phyloP scores from a whole-genome alignment of 2,113 vertebrate species.

The Oryctolagus cuniculus region DNA sequence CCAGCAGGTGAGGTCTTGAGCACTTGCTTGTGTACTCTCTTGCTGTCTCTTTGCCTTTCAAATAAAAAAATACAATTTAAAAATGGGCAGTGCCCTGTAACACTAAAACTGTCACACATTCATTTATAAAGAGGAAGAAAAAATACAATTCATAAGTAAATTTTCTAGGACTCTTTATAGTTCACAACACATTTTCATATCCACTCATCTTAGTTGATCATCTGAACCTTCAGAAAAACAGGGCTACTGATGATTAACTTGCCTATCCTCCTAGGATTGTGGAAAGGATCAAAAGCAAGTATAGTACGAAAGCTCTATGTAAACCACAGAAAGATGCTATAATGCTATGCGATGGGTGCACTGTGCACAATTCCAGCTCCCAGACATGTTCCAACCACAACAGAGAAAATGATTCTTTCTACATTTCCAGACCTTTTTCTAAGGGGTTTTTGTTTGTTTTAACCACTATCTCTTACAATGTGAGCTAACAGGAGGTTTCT shows the following conservation, averaged over 20 bases:
- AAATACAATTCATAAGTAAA: constrained; percentile 58
- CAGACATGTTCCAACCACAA: background rate
- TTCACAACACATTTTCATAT: background rate
- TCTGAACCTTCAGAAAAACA: constrained; percentile 42
- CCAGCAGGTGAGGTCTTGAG: too few relatives aligned
- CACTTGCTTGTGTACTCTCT: too few relatives aligned
- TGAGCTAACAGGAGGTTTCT: constrained; percentile 42
- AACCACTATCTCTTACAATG: constrained; percentile 27
- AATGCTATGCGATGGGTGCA: background rate
- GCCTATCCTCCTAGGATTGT: background rate
- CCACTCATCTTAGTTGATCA: constrained; percentile 43
- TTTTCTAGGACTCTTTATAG: constrained; percentile 28
- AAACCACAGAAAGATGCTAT: background rate
- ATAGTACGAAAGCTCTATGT: background rate
- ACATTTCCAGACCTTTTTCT: background rate
- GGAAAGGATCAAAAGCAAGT: constrained; percentile 17
- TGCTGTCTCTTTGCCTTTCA: too few relatives aligned
- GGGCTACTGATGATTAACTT: constrained; percentile 35
- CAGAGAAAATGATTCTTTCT: constrained; percentile 24
- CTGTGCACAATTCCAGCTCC: background rate
- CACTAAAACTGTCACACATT: constrained; percentile 35
- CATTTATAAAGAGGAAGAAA: constrained; percentile 37
- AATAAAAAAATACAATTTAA: background rate
- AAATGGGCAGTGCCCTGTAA: background rate
- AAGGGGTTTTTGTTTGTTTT: constrained; percentile 60